These are phyloP conservation scores for Forbesichthys agassizii DNA, from an alignment of 2,113 vertebrate genomes.

Conservation along the genomic window DNA sequence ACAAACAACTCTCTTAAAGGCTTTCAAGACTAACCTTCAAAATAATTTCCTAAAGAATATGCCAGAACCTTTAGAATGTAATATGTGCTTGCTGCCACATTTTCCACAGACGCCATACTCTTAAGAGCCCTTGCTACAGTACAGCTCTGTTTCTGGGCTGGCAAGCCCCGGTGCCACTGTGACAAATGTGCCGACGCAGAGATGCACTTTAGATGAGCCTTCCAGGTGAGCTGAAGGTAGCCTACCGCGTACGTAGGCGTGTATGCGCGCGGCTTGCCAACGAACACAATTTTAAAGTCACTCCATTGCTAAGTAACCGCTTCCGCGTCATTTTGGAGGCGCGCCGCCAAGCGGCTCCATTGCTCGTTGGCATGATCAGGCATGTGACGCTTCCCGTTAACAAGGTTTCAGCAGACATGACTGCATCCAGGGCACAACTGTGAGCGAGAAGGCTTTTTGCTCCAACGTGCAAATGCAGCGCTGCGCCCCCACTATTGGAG, in stretches of 20 bases:
- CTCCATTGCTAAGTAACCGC: constrained; percentile 9
- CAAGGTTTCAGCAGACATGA: not conserved
- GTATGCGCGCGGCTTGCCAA: constrained; percentile 1
- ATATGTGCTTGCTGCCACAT: constrained; percentile 5
- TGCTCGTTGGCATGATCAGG: constrained; percentile 17
- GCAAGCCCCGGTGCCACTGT: not conserved
- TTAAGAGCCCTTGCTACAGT: not conserved
- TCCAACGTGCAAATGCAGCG: constrained; percentile 13
- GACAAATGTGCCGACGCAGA: not conserved
- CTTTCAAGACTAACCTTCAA: constrained; percentile 33
- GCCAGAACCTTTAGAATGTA: constrained; percentile 7
- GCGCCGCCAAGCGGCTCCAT: constrained; percentile 36
- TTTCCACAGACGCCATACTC: not conserved
- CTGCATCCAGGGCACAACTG: constrained; percentile 16
- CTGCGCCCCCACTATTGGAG: constrained; percentile 26
- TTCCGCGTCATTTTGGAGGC: constrained; percentile 29
- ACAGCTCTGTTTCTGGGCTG: constrained; percentile 1
- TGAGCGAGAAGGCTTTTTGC: constrained; percentile 12
- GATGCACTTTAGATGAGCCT: not conserved
- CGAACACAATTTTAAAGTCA: not conserved
- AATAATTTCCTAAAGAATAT: constrained; percentile 24
- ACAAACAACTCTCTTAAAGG: constrained; percentile 27
- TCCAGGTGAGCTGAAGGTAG: not conserved
- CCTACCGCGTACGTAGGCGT: constrained; percentile 1
- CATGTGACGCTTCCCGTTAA: constrained; percentile 6